These are phyloP conservation scores for Smutsia gigantea DNA, from an alignment of 2,797 vertebrate species.

Conservation along the genomic window DNA sequence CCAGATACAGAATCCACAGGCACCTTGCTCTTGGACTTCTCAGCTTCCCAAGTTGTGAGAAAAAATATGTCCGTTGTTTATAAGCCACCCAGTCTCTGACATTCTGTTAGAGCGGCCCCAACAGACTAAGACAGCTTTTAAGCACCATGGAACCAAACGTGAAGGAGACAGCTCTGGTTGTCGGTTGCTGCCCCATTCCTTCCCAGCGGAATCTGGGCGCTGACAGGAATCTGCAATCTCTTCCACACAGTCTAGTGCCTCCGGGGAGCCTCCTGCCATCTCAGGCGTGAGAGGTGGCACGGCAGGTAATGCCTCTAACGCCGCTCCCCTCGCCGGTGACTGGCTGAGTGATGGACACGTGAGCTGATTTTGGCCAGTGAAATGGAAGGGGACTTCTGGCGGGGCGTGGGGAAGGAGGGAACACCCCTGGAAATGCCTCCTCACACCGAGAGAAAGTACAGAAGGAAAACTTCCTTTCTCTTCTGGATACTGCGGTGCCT, in stretches of 20 bases:
- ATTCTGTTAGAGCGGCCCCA: neutral
- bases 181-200: neutral
- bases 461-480: neutral
- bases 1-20: neutral
- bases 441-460: neutral
- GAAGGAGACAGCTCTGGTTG: neutral
- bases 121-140: neutral
- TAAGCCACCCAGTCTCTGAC: no score
- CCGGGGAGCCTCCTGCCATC: no score
- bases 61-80: no score
- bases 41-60: neutral
- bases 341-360: neutral
- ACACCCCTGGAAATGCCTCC: neutral
- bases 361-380: neutral
- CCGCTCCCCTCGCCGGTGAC: neutral
- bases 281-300: no score
- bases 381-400: neutral
- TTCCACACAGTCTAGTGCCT: neutral
- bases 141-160: rapidly evolving
- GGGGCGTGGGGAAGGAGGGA: neutral
- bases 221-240: rapidly evolving
- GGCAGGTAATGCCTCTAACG: rapidly evolving
- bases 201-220: neutral
- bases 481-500: neutral
- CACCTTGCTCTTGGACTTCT: neutral